Evolutionary conservation across 1,140 invertebrate species (phyloP), one percentile per base, ranked within the genome.

Genomic region (Drosophila parvula): DNA sequence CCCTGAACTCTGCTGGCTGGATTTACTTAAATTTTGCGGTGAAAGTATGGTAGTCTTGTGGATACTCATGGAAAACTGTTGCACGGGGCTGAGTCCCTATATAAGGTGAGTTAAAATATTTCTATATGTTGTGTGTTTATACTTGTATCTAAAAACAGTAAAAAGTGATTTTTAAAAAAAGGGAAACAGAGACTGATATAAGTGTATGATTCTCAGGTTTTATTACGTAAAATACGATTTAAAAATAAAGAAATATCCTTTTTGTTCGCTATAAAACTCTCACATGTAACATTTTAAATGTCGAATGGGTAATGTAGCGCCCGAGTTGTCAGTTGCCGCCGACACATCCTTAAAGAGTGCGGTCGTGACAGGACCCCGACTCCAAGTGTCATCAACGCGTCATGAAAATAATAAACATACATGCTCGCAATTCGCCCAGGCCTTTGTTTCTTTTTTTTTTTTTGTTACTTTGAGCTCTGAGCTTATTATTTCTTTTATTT

Each of bases 401-500:
- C 84, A 75, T 80, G 77, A 74, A 88, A 88, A 88, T 86, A 79
- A 86, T 89, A 69, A 69, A 68, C 63, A 55, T 69, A 55, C 58
- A 63, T 36, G 44, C 43, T 47, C 43, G 16, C 36, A 67, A 38
- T 71, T 57, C 18, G 34, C 60, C 27, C 38, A 32, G 73, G 47
- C 16, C 53, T 67, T 78, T 56, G 50, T 44, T n/a, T 59, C 11
- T 4, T 41, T 16, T 41, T 64, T 55, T 75, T 51, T 62, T 48
- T 28, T 50, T 53, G 16, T 10, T 34, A 4, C 18, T 34, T 63
- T 44, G 50, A 14, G 32, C 32, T 38, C 34, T n/a, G 43, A 70
- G 79, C 79, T 88, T 86, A 86, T 86, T 86, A 88, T 86, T 88
- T 88, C 74, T 88, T 88, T 89, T 88, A 88, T 88, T 88, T 88